Percentiles rank a stretch among this genome's conserved stretches.
Evolutionary conservation across 2,797 vertebrate genomes (phyloP).

Genomic region (Melanotaenia boesemani): DNA sequence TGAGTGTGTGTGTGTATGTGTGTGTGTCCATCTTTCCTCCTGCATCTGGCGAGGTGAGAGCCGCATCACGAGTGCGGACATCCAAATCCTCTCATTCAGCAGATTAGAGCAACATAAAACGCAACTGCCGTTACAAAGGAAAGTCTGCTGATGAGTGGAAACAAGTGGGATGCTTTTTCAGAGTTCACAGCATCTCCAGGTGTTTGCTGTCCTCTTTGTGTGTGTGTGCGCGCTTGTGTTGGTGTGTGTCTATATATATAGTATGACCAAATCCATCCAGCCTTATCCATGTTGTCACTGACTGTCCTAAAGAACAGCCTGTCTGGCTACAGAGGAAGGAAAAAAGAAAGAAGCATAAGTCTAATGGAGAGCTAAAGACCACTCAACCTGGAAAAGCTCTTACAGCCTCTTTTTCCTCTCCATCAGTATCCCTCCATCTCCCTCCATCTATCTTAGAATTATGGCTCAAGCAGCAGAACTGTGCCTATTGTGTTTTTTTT

Average conservation of each 20-base stretch:
- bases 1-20: constrained; percentile 18
- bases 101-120: constrained; percentile 68
- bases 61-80: constrained; percentile 60
- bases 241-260: constrained; percentile 11
- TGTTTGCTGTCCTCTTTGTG: constrained; percentile 44
- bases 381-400: constrained; percentile 69
- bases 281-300: constrained; percentile 15
- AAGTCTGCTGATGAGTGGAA: constrained; percentile 61
- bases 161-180: constrained; percentile 44
- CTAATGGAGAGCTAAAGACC: constrained; percentile 68
- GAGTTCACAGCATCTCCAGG: constrained; percentile 56
- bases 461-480: constrained; percentile 39
- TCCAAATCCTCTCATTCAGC: constrained; percentile 68
- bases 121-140: constrained; percentile 63
- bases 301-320: constrained; percentile 34
- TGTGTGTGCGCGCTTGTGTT: constrained; percentile 5
- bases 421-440: constrained; percentile 29
- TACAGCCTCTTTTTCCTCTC: constrained; percentile 1
- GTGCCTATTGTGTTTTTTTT: constrained; percentile 47
- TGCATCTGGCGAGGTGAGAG: constrained; percentile 67
- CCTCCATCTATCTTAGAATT: constrained; percentile 27
- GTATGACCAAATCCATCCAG: constrained; percentile 12
- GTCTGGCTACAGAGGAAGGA: constrained; percentile 17
- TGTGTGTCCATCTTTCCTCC: constrained; percentile 37
- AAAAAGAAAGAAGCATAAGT: constrained; percentile 48